These are phyloP conservation scores for Leptopilina clavipes DNA, from an alignment of 1,140 invertebrate species.

Conservation along the genomic window DNA sequence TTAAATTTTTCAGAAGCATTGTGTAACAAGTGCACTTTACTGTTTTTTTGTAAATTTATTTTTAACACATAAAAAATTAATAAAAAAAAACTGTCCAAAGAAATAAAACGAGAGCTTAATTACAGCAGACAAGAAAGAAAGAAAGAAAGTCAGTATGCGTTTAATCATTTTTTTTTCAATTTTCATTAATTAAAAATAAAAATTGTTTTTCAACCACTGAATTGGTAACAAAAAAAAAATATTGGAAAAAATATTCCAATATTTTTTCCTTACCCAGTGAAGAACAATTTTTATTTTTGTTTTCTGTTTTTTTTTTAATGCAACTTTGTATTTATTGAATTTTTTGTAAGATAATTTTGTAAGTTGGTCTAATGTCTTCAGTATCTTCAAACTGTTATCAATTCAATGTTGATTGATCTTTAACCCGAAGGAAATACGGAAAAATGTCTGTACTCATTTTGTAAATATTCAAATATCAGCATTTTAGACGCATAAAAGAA, in stretches of 20 bases:
- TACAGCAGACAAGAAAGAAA: not conserved
- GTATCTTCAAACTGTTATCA: not conserved
- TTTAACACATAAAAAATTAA: conserved; percentile 30
- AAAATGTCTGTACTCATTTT: conserved; percentile 13
- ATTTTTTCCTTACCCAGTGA: not conserved
- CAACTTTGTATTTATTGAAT: not conserved
- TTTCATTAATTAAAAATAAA: too few species aligned
- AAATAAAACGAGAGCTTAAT: not conserved
- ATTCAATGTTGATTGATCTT: conserved; percentile 9
- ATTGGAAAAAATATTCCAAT: not conserved
- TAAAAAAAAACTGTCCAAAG: conserved; percentile 3
- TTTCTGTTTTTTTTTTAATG: not conserved
- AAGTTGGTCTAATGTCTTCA: not conserved
- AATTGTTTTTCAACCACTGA: too few species aligned
- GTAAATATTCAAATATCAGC: conserved; percentile 20
- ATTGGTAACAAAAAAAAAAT: too few species aligned
- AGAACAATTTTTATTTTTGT: not conserved
- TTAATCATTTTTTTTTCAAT: not conserved
- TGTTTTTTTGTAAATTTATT: conserved; percentile 46
- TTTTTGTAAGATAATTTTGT: not conserved
- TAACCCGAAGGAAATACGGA: not conserved
- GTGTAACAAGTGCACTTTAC: conserved; percentile 41
- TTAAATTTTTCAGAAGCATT: conserved; percentile 21
- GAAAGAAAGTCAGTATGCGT: not conserved
- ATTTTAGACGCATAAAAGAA: not conserved